Percentiles rank a stretch among this genome's conserved stretches.
Conservation (phyloP, 2,797 vertebrate species). For the Cyclopterus lumpus region DNA sequence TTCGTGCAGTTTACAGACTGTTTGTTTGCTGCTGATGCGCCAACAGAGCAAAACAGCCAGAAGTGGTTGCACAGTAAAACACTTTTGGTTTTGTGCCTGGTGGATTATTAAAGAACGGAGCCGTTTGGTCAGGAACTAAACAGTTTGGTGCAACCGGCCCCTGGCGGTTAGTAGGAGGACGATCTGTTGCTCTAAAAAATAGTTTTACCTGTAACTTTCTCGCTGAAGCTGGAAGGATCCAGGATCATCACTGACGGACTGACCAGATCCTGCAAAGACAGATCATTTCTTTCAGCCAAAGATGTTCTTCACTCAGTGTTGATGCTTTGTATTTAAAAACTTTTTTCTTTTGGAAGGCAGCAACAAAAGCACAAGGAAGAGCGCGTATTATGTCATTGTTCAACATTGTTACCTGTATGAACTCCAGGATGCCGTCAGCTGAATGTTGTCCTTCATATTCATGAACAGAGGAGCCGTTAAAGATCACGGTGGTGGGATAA, state of each 20-base stretch:
- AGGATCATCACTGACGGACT: constrained; percentile 90
- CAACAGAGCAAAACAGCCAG: neutral
- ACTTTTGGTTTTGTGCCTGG: neutral
- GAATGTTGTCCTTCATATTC: constrained; percentile 97
- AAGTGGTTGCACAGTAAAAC: neutral
- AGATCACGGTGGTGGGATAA: constrained; percentile 95
- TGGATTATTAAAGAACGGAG: neutral
- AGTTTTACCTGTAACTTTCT: constrained; percentile 85
- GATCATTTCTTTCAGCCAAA: neutral
- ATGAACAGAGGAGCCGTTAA: constrained; percentile 93
- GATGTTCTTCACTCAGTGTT: neutral
- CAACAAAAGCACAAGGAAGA: neutral
- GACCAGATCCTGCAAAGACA: constrained; percentile 88
- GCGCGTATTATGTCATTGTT: neutral
- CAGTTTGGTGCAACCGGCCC: neutral
- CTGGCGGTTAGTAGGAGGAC: neutral
- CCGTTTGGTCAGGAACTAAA: neutral
- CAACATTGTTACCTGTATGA: constrained; percentile 88
- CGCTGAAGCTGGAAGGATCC: constrained; percentile 86
- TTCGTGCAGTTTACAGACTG: neutral
- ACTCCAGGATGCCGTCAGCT: constrained; percentile 94
- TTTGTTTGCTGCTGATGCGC: constrained; percentile 2
- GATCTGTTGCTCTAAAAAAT: neutral
- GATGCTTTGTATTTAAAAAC: neutral
- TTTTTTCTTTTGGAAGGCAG: neutral